These are phyloP conservation scores for Bombus picipes DNA, from an alignment of 1,140 invertebrate genomes.

Conservation along the genomic window DNA sequence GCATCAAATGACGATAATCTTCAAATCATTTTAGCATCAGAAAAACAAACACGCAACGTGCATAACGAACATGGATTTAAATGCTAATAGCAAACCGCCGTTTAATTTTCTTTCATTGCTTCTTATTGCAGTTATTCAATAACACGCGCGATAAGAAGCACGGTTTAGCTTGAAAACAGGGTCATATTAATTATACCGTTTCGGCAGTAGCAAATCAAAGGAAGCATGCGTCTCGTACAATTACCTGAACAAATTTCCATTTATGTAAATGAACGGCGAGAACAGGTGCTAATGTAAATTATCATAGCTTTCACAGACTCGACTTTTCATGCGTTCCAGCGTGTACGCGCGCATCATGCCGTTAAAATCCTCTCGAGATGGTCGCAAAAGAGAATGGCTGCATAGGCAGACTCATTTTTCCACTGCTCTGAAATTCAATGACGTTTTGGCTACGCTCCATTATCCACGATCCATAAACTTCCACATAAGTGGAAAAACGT, in stretches of 20 bases:
- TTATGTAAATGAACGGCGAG: neutral
- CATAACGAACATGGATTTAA: neutral
- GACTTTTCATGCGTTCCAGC: neutral
- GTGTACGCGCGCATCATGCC: neutral
- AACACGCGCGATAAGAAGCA: neutral
- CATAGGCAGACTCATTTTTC: too few relatives aligned
- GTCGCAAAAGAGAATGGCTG: too few relatives aligned
- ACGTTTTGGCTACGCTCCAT: neutral
- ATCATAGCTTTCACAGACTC: neutral
- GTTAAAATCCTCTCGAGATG: neutral
- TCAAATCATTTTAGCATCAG: neutral
- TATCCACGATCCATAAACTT: conserved; percentile 41
- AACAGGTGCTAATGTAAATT: neutral
- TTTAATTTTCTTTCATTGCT: neutral
- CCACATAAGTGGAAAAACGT: conserved; percentile 41
- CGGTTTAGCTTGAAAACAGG: neutral
- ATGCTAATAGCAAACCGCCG: neutral
- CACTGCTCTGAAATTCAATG: too few relatives aligned
- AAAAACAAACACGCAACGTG: neutral
- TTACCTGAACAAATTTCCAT: conserved; percentile 29
- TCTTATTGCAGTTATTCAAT: neutral
- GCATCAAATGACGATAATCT: neutral
- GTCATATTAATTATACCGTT: conserved; percentile 7
- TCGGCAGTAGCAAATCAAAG: neutral
- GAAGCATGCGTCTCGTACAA: conserved; percentile 1